These are phyloP conservation scores for Urocynchramus pylzowi DNA, from an alignment of 2,113 vertebrate genomes.

Conservation along the genomic window DNA sequence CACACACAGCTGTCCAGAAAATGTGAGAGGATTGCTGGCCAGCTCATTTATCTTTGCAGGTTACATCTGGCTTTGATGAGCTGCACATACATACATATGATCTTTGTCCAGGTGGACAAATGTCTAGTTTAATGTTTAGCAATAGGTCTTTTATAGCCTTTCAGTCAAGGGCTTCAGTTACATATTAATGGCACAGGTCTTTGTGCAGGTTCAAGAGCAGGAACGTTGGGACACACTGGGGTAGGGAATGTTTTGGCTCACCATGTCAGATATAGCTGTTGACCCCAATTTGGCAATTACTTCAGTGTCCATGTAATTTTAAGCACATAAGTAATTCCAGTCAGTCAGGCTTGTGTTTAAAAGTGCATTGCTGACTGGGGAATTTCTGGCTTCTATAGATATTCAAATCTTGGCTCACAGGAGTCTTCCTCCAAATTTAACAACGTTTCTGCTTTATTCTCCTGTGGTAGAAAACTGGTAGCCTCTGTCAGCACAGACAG, in stretches of 20 bases:
- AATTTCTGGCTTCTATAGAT: neutral
- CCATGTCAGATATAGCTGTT: neutral
- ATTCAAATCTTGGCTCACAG: neutral
- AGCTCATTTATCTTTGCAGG: neutral
- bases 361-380: neutral
- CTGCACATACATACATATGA: neutral
- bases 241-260: neutral
- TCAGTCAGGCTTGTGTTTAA: neutral
- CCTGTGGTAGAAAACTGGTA: neutral
- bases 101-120: neutral
- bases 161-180: neutral
- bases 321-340: slow-evolving; percentile 22
- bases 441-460: neutral
- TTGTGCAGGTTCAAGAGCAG: neutral
- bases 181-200: neutral
- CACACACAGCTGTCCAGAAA: neutral
- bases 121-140: neutral
- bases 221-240: neutral
- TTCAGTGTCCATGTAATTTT: slow-evolving; percentile 4
- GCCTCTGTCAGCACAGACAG: neutral
- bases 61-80: neutral
- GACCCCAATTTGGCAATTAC: neutral
- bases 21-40: neutral
- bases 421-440: slow-evolving; percentile 15
- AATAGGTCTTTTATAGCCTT: neutral